Percentiles rank a stretch among this genome's conserved stretches.
phyloP scores from a whole-genome alignment of 1,140 invertebrate species.

The Procambarus clarkii region DNA sequence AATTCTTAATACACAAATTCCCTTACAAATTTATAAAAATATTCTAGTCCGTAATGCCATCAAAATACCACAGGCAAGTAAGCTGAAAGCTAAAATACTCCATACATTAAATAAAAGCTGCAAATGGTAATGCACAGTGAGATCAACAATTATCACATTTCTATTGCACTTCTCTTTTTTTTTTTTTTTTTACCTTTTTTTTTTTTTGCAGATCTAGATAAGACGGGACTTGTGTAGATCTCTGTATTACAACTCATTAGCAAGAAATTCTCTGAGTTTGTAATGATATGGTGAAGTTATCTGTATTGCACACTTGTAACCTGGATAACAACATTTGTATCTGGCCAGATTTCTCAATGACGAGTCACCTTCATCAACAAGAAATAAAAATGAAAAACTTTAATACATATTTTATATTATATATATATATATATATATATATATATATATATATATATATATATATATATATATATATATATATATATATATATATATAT shows the following conservation, averaged over 20 bases:
- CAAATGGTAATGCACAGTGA: conserved; percentile 1
- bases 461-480: no score
- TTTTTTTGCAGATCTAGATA: background rate
- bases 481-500: no score
- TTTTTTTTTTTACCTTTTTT: no score
- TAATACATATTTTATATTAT: background rate
- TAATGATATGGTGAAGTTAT: conserved; percentile 37
- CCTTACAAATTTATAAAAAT: background rate
- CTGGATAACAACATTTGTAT: background rate
- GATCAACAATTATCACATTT: conserved; percentile 32
- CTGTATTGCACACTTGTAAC: conserved; percentile 13
- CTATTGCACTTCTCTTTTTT: conserved; percentile 16
- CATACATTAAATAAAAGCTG: conserved; percentile 6
- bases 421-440: no score
- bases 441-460: no score
- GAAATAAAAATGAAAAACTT: background rate
- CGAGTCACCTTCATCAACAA: background rate
- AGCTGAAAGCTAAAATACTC: background rate
- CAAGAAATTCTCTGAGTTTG: conserved; percentile 19
- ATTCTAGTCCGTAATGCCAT: background rate
- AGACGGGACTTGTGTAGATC: background rate
- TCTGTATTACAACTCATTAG: background rate
- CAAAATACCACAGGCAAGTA: background rate
- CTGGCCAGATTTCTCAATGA: background rate
- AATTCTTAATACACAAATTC: background rate